phyloP scores from a whole-genome alignment of 2,888 invertebrate genomes.

The Lathronympha strigana region DNA sequence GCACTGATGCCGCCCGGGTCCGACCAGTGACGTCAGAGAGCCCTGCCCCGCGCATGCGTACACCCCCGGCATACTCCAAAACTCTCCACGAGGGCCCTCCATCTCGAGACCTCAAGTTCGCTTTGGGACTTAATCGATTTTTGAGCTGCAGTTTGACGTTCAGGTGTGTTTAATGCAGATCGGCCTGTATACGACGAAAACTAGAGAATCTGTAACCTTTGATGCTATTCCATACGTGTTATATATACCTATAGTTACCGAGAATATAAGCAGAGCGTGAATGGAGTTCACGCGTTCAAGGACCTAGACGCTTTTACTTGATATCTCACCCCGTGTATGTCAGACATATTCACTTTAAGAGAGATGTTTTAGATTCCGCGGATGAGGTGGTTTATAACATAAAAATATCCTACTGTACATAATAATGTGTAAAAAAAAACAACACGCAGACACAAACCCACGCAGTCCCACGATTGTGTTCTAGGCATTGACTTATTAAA shows the following conservation, averaged over 20 bases:
- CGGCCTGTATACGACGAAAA: not conserved
- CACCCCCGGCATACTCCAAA: constrained; percentile 67
- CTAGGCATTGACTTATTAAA: no score
- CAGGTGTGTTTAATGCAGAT: constrained; percentile 58
- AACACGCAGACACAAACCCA: no score
- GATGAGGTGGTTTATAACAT: not conserved
- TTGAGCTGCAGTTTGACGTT: constrained; percentile 77
- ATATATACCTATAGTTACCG: not conserved
- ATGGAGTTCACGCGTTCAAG: constrained; percentile 29
- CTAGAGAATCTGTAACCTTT: not conserved
- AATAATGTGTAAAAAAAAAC: no score
- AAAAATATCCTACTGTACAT: no score
- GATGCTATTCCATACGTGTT: not conserved
- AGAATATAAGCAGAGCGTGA: constrained; percentile 19
- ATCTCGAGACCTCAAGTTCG: constrained; percentile 80
- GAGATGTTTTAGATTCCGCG: not conserved
- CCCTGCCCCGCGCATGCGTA: constrained; percentile 75
- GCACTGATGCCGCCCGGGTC: constrained; percentile 79
- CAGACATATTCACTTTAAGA: not conserved
- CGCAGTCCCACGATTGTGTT: no score
- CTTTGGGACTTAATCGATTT: constrained; percentile 82
- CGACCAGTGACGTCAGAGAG: constrained; percentile 78
- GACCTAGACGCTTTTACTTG: constrained; percentile 17
- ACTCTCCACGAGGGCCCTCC: constrained; percentile 77
- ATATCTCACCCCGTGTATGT: constrained; percentile 6